Percentiles rank a stretch among this genome's conserved stretches.
Conservation (phyloP, 2,113 vertebrate genomes). For the Hyla sarda region DNA sequence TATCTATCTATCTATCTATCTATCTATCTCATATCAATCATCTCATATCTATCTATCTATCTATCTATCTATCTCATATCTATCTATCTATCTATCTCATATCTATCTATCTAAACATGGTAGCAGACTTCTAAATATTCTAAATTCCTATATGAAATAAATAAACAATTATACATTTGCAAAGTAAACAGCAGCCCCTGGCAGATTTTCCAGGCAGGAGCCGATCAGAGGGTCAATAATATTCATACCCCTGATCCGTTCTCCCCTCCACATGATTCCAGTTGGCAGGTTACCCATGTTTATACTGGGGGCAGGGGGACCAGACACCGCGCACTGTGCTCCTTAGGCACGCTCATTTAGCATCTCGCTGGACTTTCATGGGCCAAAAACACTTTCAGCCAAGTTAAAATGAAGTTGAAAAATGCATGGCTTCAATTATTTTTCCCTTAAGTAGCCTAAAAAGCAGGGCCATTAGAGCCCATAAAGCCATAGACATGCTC, state of each 20-base stretch:
- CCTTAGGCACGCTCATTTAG: conserved; percentile 37
- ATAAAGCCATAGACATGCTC: conserved; percentile 33
- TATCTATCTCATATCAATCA: no score
- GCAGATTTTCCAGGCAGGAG: no score
- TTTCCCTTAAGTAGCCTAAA: conserved; percentile 44
- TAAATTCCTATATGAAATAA: no score
- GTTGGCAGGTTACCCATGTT: conserved; percentile 9
- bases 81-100: no score
- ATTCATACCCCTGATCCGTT: background rate
- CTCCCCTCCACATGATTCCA: background rate
- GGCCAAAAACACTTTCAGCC: conserved; percentile 36
- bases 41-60: no score
- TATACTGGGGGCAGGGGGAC: background rate
- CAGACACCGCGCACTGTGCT: conserved; percentile 17
- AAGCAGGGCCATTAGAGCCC: background rate
- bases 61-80: no score
- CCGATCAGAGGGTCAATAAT: conserved; percentile 9
- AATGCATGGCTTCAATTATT: conserved; percentile 48
- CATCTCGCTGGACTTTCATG: conserved; percentile 9
- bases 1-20: no score
- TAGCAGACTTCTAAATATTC: no score
- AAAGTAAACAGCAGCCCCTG: no score
- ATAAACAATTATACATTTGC: no score
- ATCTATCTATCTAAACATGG: no score
- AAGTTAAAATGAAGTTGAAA: conserved; percentile 45